A percentile compares a stretch with the other conserved stretches of the same genome.
Evolutionary conservation across 2,888 invertebrate species (phyloP).

Genomic region (Leptura quadrifasciata): DNA sequence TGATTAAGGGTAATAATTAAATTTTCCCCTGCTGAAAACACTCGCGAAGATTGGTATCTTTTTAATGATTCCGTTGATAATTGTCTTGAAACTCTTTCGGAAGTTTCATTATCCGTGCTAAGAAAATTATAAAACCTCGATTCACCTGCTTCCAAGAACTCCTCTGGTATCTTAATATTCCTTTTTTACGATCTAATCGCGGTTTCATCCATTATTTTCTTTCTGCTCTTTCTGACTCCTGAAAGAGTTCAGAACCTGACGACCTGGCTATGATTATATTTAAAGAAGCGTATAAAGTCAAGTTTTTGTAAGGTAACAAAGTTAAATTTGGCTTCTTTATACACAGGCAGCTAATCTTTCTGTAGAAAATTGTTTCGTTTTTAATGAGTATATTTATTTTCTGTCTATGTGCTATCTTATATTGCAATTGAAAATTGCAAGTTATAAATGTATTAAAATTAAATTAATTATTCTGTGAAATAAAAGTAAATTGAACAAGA

Average conservation of each 20-base stretch:
- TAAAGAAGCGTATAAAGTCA: neutral
- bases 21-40: neutral
- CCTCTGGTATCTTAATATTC: constrained; percentile 11
- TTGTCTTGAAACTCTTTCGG: constrained; percentile 1
- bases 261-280: neutral
- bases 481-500: no score
- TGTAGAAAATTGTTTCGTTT: no score
- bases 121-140: neutral
- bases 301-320: neutral
- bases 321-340: neutral
- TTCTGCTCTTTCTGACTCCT: neutral
- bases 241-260: neutral
- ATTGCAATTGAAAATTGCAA: no score
- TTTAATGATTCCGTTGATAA: constrained; percentile 13
- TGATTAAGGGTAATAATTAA: neutral
- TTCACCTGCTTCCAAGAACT: neutral
- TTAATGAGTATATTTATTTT: no score
- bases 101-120: neutral
- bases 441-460: no score
- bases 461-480: no score
- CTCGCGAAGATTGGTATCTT: constrained; percentile 8
- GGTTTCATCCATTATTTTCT: constrained; percentile 5
- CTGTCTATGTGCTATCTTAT: no score
- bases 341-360: no score
- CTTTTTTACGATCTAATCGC: constrained; percentile 9